These are phyloP conservation scores for Phaetusa simplex DNA, from an alignment of 2,113 vertebrate species.

Conservation along the genomic window DNA sequence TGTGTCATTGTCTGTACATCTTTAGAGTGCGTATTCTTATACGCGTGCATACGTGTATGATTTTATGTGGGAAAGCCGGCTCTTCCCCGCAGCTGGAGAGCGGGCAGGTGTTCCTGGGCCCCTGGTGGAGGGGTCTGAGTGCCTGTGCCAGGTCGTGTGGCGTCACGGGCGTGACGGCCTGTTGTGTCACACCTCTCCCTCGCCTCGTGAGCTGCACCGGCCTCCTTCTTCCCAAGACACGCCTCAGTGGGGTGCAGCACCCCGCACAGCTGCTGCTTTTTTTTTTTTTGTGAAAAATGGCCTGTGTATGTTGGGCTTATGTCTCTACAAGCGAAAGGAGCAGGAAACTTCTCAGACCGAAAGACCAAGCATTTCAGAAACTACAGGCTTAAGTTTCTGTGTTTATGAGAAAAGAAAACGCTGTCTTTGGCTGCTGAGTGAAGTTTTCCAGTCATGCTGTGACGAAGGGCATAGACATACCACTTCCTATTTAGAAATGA, in stretches of 20 bases:
- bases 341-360: not conserved
- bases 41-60: fast-evolving
- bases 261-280: not conserved
- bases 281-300: not conserved
- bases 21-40: too few relatives aligned
- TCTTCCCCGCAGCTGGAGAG: not conserved
- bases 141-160: too few relatives aligned
- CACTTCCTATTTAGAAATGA: not conserved
- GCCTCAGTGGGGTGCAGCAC: not conserved
- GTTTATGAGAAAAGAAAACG: not conserved
- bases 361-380: not conserved
- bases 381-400: not conserved
- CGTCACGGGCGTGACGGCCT: too few relatives aligned
- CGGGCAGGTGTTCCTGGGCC: too few relatives aligned
- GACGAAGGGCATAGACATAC: not conserved
- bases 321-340: not conserved
- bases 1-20: fast-evolving
- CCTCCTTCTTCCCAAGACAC: fast-evolving
- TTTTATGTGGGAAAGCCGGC: not conserved
- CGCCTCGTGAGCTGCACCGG: fast-evolving
- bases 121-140: not conserved
- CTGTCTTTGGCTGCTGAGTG: not conserved
- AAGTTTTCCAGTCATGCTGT: not conserved
- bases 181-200: too few relatives aligned
- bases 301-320: not conserved